Evolutionary conservation across 2,113 vertebrate species (phyloP).

Genomic region (Festucalex cinctus): DNA sequence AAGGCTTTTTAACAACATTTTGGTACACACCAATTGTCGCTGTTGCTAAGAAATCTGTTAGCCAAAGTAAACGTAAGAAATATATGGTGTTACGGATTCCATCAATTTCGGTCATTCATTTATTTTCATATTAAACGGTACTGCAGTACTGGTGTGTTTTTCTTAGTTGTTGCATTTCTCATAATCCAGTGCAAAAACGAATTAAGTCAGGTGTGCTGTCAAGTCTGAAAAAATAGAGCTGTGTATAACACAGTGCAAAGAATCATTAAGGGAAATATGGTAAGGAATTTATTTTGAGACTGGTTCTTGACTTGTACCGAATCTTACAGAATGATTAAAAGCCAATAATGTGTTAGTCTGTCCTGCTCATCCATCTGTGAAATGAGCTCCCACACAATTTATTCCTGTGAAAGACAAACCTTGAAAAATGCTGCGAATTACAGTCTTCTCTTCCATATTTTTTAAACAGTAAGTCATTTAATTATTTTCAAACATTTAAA

Average conservation of each 20-base stretch:
- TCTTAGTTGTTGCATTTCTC: too few species aligned
- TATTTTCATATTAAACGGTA: not conserved
- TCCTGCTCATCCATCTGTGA: slow-evolving; percentile 7
- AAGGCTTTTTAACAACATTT: not conserved
- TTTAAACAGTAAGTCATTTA: not conserved
- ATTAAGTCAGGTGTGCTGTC: not conserved
- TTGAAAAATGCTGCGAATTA: not conserved
- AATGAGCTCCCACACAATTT: slow-evolving; percentile 1
- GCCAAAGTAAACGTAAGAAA: not conserved
- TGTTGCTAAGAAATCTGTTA: not conserved
- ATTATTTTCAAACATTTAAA: not conserved
- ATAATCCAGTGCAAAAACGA: not conserved
- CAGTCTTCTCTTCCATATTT: not conserved
- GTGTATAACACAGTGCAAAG: not conserved
- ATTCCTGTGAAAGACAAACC: not conserved
- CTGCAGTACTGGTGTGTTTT: not conserved
- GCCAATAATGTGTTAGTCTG: not conserved
- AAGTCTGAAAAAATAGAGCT: not conserved
- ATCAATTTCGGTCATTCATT: not conserved
- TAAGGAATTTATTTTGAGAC: slow-evolving; percentile 3
- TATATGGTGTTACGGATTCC: not conserved
- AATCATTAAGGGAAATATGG: not conserved
- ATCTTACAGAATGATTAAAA: slow-evolving; percentile 4
- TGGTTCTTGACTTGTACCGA: not conserved
- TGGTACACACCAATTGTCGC: not conserved